These are phyloP conservation scores for Platycheirus albimanus DNA, from an alignment of 2,888 invertebrate genomes.

Conservation along the genomic window DNA sequence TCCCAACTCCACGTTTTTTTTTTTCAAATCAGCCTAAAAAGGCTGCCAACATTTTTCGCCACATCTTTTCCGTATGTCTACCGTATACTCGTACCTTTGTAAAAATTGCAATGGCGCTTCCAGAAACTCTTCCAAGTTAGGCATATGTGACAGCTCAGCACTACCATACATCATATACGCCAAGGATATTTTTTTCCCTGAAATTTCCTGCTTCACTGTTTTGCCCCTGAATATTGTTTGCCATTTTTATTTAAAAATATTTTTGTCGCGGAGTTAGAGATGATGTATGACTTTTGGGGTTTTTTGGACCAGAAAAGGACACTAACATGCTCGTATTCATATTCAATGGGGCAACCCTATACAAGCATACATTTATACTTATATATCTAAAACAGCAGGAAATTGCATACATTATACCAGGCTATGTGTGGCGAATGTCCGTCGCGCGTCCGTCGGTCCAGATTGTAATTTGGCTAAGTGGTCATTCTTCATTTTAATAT, in stretches of 20 bases:
- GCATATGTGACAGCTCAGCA: constrained; percentile 75
- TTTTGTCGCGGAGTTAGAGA: constrained; percentile 36
- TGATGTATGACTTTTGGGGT: constrained; percentile 65
- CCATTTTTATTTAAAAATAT: constrained; percentile 65
- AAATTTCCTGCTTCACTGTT: constrained; percentile 34
- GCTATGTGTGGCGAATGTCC: constrained; percentile 44
- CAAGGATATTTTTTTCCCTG: constrained; percentile 30
- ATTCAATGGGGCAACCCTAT: constrained; percentile 49
- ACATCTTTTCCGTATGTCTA: constrained; percentile 53
- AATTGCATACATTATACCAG: constrained; percentile 64
- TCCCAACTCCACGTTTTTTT: constrained; percentile 25
- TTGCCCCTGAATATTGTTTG: constrained; percentile 33
- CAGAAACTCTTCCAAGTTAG: constrained; percentile 65
- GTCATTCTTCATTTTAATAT: constrained; percentile 83
- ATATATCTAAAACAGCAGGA: constrained; percentile 39
- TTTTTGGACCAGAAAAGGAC: constrained; percentile 14
- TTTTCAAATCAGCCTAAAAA: constrained; percentile 15
- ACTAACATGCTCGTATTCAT: too few species aligned
- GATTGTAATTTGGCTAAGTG: constrained; percentile 83
- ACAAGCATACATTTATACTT: not conserved
- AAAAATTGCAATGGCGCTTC: constrained; percentile 6
- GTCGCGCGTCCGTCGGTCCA: constrained; percentile 70
- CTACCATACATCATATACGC: constrained; percentile 73
- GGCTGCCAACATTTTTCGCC: constrained; percentile 37
- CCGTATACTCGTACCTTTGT: not conserved